phyloP scores from a whole-genome alignment of 1,140 invertebrate genomes.

The Chionoecetes opilio region DNA sequence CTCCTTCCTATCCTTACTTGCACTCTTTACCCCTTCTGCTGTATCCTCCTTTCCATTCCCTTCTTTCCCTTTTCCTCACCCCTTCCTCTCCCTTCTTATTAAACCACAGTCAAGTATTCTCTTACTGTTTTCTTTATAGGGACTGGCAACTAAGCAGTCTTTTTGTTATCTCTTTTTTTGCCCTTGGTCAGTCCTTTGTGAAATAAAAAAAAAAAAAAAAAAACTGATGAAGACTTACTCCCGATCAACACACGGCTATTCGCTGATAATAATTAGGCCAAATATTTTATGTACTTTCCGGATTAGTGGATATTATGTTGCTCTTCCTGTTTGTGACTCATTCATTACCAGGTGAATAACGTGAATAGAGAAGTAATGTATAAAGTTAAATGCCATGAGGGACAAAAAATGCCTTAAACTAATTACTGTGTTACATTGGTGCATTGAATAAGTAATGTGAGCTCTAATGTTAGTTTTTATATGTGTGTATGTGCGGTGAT shows the following conservation, averaged over 20 bases:
- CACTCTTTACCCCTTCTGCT: background rate
- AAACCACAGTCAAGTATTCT: too few species aligned
- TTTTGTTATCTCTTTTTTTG: too few species aligned
- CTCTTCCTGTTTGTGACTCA: background rate
- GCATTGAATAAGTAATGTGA: background rate
- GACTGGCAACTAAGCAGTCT: too few species aligned
- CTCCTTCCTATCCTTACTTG: background rate
- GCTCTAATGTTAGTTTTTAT: too few species aligned
- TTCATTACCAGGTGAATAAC: conserved; percentile 8
- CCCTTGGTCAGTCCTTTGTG: too few species aligned
- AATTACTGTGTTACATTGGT: background rate
- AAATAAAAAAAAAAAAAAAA: too few species aligned
- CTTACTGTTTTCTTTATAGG: too few species aligned
- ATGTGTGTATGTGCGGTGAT: too few species aligned
- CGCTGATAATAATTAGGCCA: background rate
- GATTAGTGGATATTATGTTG: background rate
- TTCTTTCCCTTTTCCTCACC: background rate
- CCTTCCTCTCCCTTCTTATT: too few species aligned
- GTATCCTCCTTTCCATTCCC: background rate
- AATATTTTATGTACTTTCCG: background rate
- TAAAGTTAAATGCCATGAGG: background rate
- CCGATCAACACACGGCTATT: background rate
- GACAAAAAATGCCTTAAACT: background rate
- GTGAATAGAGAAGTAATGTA: background rate
- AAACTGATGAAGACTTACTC: background rate